Percentiles rank a stretch among this genome's conserved stretches.
Evolutionary conservation across 2,113 vertebrate genomes (phyloP).

Genomic region (Ictidomys tridecemlineatus): DNA sequence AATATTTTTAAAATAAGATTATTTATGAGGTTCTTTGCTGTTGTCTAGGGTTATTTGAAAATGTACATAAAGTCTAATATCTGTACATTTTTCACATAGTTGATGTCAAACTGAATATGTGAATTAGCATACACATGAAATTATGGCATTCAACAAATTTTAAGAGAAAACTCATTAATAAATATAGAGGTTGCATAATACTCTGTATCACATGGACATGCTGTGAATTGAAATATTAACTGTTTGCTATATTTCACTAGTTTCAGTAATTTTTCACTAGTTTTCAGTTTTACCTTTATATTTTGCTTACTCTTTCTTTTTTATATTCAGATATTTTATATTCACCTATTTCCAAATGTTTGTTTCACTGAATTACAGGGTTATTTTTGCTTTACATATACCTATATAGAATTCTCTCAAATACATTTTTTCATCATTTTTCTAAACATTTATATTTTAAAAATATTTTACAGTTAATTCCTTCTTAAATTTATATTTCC

Average conservation of each 20-base stretch:
- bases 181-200: neutral
- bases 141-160: neutral
- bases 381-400: neutral
- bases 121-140: neutral
- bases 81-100: neutral
- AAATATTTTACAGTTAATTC: constrained; percentile 41
- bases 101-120: neutral
- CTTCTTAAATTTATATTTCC: constrained; percentile 9
- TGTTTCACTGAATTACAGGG: neutral
- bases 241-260: neutral
- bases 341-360: neutral
- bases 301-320: neutral
- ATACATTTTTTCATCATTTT: constrained; percentile 21
- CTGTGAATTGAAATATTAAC: neutral
- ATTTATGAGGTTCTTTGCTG: neutral
- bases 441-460: neutral
- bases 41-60: neutral
- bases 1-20: neutral
- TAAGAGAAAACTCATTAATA: neutral
- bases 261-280: neutral
- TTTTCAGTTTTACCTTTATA: constrained; percentile 39
- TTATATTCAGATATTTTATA: neutral
- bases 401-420: neutral
- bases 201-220: neutral
- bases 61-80: neutral